Evolutionary conservation across 1,140 invertebrate species (phyloP).

Genomic region (Zaprionus ornatus): DNA sequence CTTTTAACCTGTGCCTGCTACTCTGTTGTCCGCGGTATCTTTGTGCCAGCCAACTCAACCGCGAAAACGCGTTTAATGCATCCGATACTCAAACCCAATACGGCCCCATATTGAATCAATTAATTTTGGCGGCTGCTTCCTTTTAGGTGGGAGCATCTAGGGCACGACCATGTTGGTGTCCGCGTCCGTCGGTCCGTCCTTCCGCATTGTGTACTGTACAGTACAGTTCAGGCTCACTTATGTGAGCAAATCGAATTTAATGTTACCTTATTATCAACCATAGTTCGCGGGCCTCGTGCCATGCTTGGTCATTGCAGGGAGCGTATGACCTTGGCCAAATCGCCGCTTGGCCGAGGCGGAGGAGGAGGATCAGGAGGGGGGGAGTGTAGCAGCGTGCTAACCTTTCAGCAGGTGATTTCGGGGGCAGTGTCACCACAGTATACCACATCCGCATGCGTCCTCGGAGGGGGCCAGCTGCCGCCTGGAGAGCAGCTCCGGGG

Average conservation of each 20-base stretch:
- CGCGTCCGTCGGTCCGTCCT: no score
- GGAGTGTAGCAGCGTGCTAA: constrained; percentile 61
- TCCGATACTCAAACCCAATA: no score
- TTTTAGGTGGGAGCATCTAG: not conserved
- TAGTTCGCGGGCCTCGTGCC: not conserved
- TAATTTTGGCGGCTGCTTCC: not conserved
- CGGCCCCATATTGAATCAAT: not conserved
- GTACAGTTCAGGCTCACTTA: not conserved
- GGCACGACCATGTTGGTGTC: not conserved
- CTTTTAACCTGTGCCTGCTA: not conserved
- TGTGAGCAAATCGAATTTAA: constrained; percentile 20
- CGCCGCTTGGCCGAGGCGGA: constrained; percentile 46
- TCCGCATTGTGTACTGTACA: no score
- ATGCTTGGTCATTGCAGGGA: constrained; percentile 59
- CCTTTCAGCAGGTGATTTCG: constrained; percentile 80
- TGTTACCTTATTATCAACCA: constrained; percentile 9
- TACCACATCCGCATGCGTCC: not conserved
- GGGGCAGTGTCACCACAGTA: constrained; percentile 81
- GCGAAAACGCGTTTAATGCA: no score
- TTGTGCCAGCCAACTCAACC: not conserved
- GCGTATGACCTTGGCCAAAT: constrained; percentile 61
- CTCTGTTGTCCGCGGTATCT: not conserved
- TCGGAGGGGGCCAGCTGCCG: not conserved
- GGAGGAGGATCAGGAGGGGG: constrained; percentile 1
- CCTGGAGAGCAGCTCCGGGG: constrained; percentile 27